Conservation (phyloP, 2,797 vertebrate genomes). For the Picus viridis region DNA sequence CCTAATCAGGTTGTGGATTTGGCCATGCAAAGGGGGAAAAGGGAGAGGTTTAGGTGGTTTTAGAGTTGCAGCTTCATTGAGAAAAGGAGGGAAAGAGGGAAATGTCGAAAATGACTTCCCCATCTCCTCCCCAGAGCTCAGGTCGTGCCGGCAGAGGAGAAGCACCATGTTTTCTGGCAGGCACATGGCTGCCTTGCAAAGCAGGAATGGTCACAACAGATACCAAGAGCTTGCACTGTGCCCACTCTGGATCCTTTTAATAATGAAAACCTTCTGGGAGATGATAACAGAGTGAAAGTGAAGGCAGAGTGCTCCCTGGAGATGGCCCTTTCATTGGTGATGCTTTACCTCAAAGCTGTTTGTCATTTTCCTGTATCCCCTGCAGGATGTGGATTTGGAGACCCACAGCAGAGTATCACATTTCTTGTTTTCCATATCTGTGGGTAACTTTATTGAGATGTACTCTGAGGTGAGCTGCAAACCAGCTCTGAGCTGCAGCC, state of each 20-base stretch:
- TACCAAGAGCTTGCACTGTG: neutral
- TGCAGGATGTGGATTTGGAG: neutral
- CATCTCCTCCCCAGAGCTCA: rapidly evolving
- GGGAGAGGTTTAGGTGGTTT: neutral
- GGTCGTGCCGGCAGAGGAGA: neutral
- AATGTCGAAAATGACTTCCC: neutral
- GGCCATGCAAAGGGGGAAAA: neutral
- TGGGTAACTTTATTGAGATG: conserved; percentile 10
- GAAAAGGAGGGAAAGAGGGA: neutral
- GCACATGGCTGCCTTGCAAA: neutral
- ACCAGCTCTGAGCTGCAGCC: neutral
- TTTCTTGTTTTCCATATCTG: neutral
- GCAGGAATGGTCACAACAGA: neutral
- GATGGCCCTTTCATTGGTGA: neutral
- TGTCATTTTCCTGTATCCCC: neutral
- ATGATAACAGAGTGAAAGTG: neutral
- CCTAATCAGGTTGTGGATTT: neutral
- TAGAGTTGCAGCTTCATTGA: neutral
- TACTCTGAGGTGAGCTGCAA: neutral
- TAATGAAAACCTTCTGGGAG: neutral
- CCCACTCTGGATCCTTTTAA: neutral
- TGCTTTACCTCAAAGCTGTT: neutral
- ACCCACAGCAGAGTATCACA: neutral
- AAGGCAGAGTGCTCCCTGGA: neutral
- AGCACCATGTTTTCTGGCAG: neutral